A percentile compares a stretch with the other conserved stretches of the same genome.
Conservation (phyloP, 2,797 vertebrate species). For the Galagoides demidoff region DNA sequence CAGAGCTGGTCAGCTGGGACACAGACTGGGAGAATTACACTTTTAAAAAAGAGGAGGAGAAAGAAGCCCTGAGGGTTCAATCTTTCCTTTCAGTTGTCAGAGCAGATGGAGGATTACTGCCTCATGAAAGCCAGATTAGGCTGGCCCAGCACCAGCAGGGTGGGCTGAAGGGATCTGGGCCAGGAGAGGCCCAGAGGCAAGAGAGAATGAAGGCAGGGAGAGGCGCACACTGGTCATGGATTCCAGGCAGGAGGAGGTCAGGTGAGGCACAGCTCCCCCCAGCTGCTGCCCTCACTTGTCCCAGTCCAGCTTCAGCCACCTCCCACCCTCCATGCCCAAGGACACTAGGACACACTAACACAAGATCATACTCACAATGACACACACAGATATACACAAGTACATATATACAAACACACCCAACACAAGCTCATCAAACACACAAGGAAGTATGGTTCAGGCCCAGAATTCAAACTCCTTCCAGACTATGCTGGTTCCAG, state of each 20-base stretch:
- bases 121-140: constrained; percentile 4
- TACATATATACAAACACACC: too few relatives aligned
- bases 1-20: constrained; percentile 47
- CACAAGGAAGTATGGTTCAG: not conserved
- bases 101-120: constrained; percentile 16
- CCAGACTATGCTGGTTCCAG: not conserved
- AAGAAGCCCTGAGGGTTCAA: constrained; percentile 55
- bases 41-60: constrained; percentile 9
- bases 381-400: not conserved
- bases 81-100: constrained; percentile 31
- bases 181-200: rapidly evolving
- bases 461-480: not conserved
- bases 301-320: not conserved
- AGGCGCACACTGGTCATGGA: not conserved
- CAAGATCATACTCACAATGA: not conserved
- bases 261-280: not conserved
- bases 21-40: not conserved
- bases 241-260: not conserved
- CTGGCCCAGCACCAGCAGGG: not conserved
- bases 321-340: rapidly evolving
- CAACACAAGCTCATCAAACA: not conserved
- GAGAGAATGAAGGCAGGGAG: not conserved
- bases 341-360: not conserved
- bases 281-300: not conserved
- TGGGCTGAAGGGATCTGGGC: rapidly evolving